Evolutionary conservation across 2,888 invertebrate genomes (phyloP), one percentile per base, ranked within the genome.

Genomic region (Agrypnus murinus): DNA sequence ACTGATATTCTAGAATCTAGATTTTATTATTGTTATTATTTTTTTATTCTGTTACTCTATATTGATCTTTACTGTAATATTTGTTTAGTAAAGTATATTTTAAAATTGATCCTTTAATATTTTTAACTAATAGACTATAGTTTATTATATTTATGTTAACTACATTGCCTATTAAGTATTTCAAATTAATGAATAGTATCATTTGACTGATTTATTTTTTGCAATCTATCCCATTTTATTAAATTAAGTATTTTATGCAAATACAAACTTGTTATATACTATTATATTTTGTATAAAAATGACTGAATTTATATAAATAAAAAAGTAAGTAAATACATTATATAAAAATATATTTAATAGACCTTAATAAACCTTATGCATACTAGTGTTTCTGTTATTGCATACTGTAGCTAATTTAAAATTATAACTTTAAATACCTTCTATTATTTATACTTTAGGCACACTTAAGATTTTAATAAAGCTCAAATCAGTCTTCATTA

Each of bases 241-340:
- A 60, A 65, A 36, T 17, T 45, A 40, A 57, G 19, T 64, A 55
- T 45, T 38, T 57, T 45, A 45, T 34, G 32, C 45, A 40, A 65
- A 40, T 34, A 32, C n/a, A 63, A 15, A 12, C 14, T 62, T 53
- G 40, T 32, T 46, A 48, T n/a, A n/a, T 66, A 62, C 50, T 71
- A 57, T 66, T 71, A 64, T 67, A 67, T 70, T 63, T 71, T 67
- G 36, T 71, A 67, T 63, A 71, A 69, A 25, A 72, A 73, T 69
- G 74, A 75, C 74, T 75, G 74, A 75, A 73, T 72, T 71, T 72
- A 69, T 67, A 70, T 65, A 67, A 63, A 48, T 71, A 71, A 48
- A 53, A n/a, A 67, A 68, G 43, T 64, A 45, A 34, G 8, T 53
- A 38, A n/a, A 55, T 36, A 55, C 34, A 55, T 55, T n/a, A 55